These are phyloP conservation scores for Sisyra nigra DNA, from an alignment of 2,888 invertebrate genomes.

Conservation along the genomic window DNA sequence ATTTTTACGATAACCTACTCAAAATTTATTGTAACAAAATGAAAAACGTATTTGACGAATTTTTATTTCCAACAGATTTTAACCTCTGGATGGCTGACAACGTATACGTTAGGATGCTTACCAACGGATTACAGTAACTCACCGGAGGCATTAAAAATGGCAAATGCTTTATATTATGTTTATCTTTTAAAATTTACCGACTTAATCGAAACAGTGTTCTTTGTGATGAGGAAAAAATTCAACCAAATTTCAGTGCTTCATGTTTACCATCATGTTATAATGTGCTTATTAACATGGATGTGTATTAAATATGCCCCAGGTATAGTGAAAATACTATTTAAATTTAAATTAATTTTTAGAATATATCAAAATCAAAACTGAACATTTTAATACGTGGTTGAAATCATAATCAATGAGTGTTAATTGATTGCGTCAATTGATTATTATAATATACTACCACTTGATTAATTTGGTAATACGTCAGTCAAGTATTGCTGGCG, in stretches of 20 bases:
- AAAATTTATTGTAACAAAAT: too few relatives aligned
- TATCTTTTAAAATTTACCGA: conserved; percentile 47
- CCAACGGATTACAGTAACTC: conserved; percentile 52
- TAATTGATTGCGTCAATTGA: too few relatives aligned
- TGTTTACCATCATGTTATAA: conserved; percentile 53
- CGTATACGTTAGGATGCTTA: conserved; percentile 46
- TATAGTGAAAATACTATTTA: conserved; percentile 20
- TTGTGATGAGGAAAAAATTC: conserved; percentile 54
- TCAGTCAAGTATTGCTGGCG: too few relatives aligned
- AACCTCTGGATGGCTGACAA: conserved; percentile 49
- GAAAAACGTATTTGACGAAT: too few relatives aligned
- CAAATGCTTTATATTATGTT: conserved; percentile 36
- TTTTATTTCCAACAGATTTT: conserved; percentile 30
- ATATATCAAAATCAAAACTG: not conserved
- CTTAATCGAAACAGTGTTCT: conserved; percentile 52
- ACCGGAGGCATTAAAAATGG: conserved; percentile 38
- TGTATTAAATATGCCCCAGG: conserved; percentile 48
- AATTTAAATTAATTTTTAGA: too few relatives aligned
- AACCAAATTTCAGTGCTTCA: conserved; percentile 56
- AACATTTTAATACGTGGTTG: not conserved
- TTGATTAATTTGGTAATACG: too few relatives aligned
- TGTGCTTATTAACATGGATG: conserved; percentile 41
- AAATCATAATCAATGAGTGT: too few relatives aligned
- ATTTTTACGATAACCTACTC: too few relatives aligned
- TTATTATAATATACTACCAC: too few relatives aligned